Evolutionary conservation across 2,888 invertebrate species (phyloP), one percentile per base, ranked within the genome.

Genomic region (Plebejus argus): DNA sequence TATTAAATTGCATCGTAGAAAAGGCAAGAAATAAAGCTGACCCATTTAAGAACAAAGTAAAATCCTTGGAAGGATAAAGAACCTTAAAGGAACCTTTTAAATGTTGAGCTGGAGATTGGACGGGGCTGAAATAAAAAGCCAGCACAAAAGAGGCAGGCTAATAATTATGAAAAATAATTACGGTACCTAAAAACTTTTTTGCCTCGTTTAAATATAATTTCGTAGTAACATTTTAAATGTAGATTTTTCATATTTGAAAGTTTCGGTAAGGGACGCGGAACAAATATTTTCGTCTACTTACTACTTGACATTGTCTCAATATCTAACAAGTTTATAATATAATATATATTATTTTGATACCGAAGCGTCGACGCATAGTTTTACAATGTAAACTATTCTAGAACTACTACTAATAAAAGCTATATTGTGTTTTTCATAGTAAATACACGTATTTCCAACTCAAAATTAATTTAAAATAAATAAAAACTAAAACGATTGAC

Each of bases 151-250:
- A 28, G 74, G 28, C 12, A 53, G 28, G 53, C 18, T 53, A 53
- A 53, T 53, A 53, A 53, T 74, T 74, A 74, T 20, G 18, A 53
- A 74, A 74, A 74, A 45, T 45, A 45, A 20, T 20, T 72, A 72
- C 72, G 10, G 72, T 72, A 72, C 45, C 7, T 33, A 66, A 12
- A 18, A 4, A 66, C 66, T 45, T 39, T 71, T 71, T 8, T 20
- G 10, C 3, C n/a, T 10, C 23, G 0, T 12, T 39, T 6, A 20
- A 72, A 72, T 3, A 20, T 72, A 20, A 10, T 45, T 66, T 15
- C 18, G 15, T 12, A 28, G 12, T 18, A 66, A 33, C 15, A 28
- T 66, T 66, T 33, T 4, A 53, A 53, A 53, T 53, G 18, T 53
- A 53, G 5, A 4, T 53, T 5, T 53, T 18, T 53, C 18, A 53